Evolutionary conservation across 2,113 vertebrate species (phyloP).

Genomic region (Sclerurus mexicanus): DNA sequence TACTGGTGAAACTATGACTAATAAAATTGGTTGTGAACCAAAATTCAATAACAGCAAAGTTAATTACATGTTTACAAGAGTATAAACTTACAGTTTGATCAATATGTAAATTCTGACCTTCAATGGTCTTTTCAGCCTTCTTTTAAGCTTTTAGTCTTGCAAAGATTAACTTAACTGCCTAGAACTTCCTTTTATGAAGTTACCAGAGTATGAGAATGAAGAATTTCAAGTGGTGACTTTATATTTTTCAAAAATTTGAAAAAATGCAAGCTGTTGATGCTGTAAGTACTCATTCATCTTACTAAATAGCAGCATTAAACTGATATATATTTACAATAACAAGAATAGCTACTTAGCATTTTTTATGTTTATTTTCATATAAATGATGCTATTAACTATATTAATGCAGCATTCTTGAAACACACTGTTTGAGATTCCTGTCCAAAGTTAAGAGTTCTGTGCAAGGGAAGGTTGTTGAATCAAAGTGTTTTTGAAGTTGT

Average conservation of each 20-base stretch:
- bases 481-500: not conserved
- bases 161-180: slow-evolving; percentile 76
- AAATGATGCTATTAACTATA: not conserved
- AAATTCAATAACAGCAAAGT: slow-evolving; percentile 82
- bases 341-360: not conserved
- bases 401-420: not conserved
- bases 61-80: slow-evolving; percentile 80
- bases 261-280: not conserved
- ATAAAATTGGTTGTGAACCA: slow-evolving; percentile 80
- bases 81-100: slow-evolving; percentile 82
- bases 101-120: slow-evolving; percentile 88
- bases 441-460: not conserved
- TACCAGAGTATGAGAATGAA: slow-evolving; percentile 1
- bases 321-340: not conserved
- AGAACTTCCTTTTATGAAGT: slow-evolving; percentile 72
- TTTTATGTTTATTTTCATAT: not conserved
- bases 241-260: not conserved
- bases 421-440: not conserved
- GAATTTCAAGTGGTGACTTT: not conserved
- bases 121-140: slow-evolving; percentile 78
- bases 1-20: slow-evolving; percentile 71
- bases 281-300: not conserved
- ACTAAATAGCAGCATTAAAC: not conserved
- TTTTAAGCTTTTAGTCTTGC: slow-evolving; percentile 77
- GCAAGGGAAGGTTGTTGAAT: not conserved